Conservation (phyloP, 2,113 vertebrate species). For the Xyliphius kryptos region DNA sequence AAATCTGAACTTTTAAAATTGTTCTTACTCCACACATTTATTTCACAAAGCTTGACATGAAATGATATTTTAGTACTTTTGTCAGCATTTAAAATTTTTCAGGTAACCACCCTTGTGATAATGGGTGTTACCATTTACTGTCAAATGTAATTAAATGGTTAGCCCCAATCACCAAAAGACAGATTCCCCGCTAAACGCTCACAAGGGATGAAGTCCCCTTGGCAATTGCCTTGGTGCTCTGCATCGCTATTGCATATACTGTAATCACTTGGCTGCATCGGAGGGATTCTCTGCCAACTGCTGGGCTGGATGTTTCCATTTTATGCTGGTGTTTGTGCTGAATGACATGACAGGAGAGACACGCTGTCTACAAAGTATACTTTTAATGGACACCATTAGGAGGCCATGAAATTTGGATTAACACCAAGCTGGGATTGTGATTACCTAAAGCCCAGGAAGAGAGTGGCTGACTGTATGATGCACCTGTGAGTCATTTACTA, state of each 20-base stretch:
- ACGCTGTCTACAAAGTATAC: slow-evolving; percentile 25
- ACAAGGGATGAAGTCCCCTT: slow-evolving; percentile 18
- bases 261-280: slow-evolving; percentile 29
- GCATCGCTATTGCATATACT: slow-evolving; percentile 26
- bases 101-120: too few relatives aligned
- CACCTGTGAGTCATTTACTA: slow-evolving; percentile 28
- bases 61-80: too few relatives aligned
- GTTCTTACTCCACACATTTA: too few relatives aligned
- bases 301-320: slow-evolving; percentile 25
- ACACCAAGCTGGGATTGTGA: slow-evolving; percentile 40
- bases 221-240: slow-evolving; percentile 5
- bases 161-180: slow-evolving; percentile 15
- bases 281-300: slow-evolving; percentile 22
- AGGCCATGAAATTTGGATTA: slow-evolving; percentile 44
- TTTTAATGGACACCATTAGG: slow-evolving; percentile 48
- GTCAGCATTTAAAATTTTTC: too few relatives aligned
- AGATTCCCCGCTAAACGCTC: slow-evolving; percentile 21
- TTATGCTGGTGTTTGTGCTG: slow-evolving; percentile 28
- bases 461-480: slow-evolving; percentile 3
- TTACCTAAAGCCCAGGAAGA: slow-evolving; percentile 30
- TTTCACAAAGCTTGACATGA: too few relatives aligned
- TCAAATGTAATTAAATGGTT: slow-evolving; percentile 18
- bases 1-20: too few relatives aligned
- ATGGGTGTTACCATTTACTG: not conserved
- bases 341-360: slow-evolving; percentile 31